Conservation (phyloP, 2,888 invertebrate species). For the Resseliella maxima region DNA sequence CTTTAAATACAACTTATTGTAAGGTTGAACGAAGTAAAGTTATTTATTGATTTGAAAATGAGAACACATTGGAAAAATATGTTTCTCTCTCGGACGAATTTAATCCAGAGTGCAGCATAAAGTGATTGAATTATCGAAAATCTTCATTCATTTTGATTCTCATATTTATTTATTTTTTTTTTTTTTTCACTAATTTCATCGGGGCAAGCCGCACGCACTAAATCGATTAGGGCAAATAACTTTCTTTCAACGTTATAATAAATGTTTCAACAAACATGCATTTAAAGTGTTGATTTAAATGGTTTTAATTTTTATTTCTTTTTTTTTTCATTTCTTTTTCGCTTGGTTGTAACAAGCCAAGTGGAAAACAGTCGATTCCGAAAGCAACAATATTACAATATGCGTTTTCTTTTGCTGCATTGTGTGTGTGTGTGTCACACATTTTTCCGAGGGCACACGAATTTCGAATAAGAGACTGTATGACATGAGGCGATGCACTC, state of each 20-base stretch:
- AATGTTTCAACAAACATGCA: conserved; percentile 13
- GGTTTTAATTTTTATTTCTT: too few species aligned
- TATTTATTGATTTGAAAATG: background rate
- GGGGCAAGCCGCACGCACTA: background rate
- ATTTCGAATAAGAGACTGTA: conserved; percentile 16
- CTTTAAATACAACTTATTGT: background rate
- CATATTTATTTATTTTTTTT: too few species aligned
- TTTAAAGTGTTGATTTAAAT: conserved; percentile 13
- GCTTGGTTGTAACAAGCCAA: background rate
- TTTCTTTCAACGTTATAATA: background rate
- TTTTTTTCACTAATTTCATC: background rate
- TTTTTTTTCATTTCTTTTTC: background rate
- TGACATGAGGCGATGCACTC: conserved; percentile 54
- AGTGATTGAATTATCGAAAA: too few species aligned
- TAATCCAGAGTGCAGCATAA: too few species aligned
- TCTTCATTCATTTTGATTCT: too few species aligned
- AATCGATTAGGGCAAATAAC: background rate
- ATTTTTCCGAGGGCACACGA: too few species aligned
- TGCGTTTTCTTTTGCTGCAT: background rate
- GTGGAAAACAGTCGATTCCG: conserved; percentile 26
- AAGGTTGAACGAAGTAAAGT: background rate
- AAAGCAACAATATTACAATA: conserved; percentile 42
- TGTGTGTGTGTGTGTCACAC: too few species aligned
- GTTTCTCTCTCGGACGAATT: background rate
- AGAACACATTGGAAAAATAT: background rate